These are phyloP conservation scores for Jacana jacana DNA, from an alignment of 2,113 vertebrate species.

Conservation along the genomic window DNA sequence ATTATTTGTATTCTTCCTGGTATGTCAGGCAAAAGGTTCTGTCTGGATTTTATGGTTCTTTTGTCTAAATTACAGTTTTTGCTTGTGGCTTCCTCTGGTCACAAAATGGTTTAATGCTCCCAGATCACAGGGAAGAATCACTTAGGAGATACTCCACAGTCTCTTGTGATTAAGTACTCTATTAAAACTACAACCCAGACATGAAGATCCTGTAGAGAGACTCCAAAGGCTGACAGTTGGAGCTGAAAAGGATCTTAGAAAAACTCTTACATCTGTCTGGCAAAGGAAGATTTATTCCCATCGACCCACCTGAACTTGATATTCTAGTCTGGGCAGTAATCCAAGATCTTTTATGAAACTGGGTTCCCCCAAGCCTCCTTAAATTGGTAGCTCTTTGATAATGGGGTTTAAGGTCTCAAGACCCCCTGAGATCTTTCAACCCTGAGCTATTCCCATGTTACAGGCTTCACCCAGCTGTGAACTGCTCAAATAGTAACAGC, in stretches of 20 bases:
- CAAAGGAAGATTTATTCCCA: conserved; percentile 4
- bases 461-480: neutral
- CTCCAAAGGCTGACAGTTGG: neutral
- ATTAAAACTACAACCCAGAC: conserved; percentile 27
- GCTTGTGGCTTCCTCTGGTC: neutral
- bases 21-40: neutral
- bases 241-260: conserved; percentile 9
- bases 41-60: neutral
- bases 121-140: neutral
- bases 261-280: conserved; percentile 3
- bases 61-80: neutral
- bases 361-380: neutral
- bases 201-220: neutral
- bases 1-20: neutral
- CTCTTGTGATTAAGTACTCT: conserved; percentile 13
- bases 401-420: neutral
- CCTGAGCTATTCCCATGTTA: neutral
- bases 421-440: neutral
- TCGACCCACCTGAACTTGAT: neutral
- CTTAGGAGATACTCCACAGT: neutral
- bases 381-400: neutral
- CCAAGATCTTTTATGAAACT: conserved; percentile 1
- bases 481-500: neutral
- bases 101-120: neutral
- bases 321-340: neutral